Percentiles rank a stretch among this genome's conserved stretches.
phyloP scores from a whole-genome alignment of 2,113 vertebrate species.

The Orthonyx spaldingii region DNA sequence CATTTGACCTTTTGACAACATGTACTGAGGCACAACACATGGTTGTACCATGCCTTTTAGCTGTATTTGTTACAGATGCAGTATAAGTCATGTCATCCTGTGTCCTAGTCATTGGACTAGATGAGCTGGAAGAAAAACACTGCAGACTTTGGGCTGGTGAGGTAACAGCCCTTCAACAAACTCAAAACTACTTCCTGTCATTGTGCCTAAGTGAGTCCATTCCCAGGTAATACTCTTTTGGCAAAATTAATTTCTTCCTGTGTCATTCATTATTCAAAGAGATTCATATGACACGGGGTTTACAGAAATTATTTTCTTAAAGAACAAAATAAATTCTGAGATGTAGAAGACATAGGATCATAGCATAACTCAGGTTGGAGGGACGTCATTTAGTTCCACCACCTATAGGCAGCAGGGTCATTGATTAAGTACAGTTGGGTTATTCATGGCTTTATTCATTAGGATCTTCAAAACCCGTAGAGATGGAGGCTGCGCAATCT shows the following conservation, averaged over 20 bases:
- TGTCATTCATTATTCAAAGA: background rate
- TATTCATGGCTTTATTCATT: background rate
- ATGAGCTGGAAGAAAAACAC: background rate
- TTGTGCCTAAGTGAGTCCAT: background rate
- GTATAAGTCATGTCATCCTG: fast-evolving
- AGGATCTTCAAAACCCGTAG: background rate
- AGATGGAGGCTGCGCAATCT: background rate
- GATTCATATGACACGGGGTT: background rate
- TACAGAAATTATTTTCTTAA: background rate
- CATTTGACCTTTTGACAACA: background rate
- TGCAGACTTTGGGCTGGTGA: background rate
- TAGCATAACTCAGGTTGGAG: background rate
- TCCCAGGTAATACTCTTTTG: background rate
- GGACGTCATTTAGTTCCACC: background rate
- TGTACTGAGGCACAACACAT: background rate
- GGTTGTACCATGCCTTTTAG: background rate
- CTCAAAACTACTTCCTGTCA: background rate
- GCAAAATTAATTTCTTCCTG: background rate
- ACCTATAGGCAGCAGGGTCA: background rate
- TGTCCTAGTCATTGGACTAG: background rate
- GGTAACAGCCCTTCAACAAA: background rate
- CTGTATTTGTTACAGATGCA: background rate
- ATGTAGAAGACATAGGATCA: background rate
- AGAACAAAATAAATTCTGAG: background rate
- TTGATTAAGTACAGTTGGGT: background rate